Evolutionary conservation across 2,888 invertebrate genomes (phyloP), one percentile per base, ranked within the genome.

Genomic region (Diploptera punctata): DNA sequence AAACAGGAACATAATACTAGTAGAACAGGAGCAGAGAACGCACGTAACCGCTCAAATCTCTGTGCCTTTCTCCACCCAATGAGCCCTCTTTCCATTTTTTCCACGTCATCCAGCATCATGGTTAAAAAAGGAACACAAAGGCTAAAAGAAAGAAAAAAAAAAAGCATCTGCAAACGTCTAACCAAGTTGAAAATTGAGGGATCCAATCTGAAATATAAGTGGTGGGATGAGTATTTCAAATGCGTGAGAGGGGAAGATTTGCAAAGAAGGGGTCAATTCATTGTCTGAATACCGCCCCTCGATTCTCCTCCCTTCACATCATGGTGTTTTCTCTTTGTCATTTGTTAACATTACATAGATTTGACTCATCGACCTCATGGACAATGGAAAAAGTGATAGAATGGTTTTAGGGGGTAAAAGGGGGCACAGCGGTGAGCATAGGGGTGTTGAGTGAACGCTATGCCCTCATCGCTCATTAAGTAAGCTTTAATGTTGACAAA

Each of bases 101-200:
- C 24, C 52, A 10, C 33, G 31, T 38, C 61, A 61, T 61, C 61
- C 61, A 19, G 61, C 61, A 19, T 61, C 33, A n/a, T n/a, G 29
- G 68, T 26, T 52, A n/a, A n/a, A 29, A 26, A 31, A 33, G 52
- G 52, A 49, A 62, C 71, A 71, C 67, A 67, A 71, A 71, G 71
- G 49, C 26, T 52, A 52, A 49, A 65, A 65, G 65, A 52, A 67
- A n/a, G n/a, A n/a, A n/a, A n/a, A n/a, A n/a, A n/a, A n/a, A n/a
- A n/a, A n/a, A n/a, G n/a, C n/a, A n/a, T 67, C 71, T 71, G 71
- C 71, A 71, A 71, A 71, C 71, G 71, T 60, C 71, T 71, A 71
- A 71, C 71, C 71, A 71, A 71, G 67, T 71, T 67, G 71, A 71
- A 71, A 71, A 71, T 71, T 71, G 71, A 71, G 71, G 71, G 67